phyloP scores from a whole-genome alignment of 2,797 vertebrate species.

The Nyctalus aviator region DNA sequence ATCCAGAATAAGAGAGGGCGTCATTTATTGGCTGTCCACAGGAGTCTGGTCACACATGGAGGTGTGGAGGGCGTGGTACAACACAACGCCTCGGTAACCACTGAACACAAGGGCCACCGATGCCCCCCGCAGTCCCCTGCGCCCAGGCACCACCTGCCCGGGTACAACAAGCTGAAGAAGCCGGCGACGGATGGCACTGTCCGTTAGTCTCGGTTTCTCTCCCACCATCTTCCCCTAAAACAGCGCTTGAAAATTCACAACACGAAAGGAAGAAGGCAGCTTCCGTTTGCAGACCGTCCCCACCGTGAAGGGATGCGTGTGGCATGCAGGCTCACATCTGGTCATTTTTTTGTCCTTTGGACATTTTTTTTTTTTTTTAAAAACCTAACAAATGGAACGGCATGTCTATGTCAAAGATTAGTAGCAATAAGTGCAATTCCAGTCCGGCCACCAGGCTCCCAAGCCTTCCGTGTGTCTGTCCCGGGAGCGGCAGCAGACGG shows the following conservation, averaged over 20 bases:
- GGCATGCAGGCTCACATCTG: slow-evolving; percentile 86
- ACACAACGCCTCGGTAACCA: slow-evolving; percentile 80
- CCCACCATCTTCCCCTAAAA: slow-evolving; percentile 81
- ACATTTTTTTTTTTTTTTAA: not conserved
- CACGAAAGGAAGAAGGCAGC: slow-evolving; percentile 81
- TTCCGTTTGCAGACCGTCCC: slow-evolving; percentile 83
- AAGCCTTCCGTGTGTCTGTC: slow-evolving; percentile 77
- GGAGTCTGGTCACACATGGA: slow-evolving; percentile 83
- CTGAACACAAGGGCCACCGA: slow-evolving; percentile 84
- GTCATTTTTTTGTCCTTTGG: slow-evolving; percentile 54
- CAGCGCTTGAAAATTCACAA: slow-evolving; percentile 84
- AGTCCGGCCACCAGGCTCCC: slow-evolving; percentile 79
- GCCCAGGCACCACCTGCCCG: slow-evolving; percentile 75
- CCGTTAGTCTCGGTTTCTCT: slow-evolving; percentile 69
- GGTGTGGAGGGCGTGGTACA: slow-evolving; percentile 81
- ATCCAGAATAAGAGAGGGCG: slow-evolving; percentile 80
- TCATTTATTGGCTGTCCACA: slow-evolving; percentile 88
- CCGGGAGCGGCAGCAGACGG: slow-evolving; percentile 80
- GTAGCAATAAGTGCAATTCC: slow-evolving; percentile 84
- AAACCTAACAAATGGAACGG: slow-evolving; percentile 84
- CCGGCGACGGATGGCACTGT: slow-evolving; percentile 69
- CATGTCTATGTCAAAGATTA: slow-evolving; percentile 83
- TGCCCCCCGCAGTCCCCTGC: slow-evolving; percentile 78
- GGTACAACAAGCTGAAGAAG: slow-evolving; percentile 70
- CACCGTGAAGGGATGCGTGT: slow-evolving; percentile 84